phyloP scores from a whole-genome alignment of 1,140 invertebrate genomes.

The Watersipora subatra region DNA sequence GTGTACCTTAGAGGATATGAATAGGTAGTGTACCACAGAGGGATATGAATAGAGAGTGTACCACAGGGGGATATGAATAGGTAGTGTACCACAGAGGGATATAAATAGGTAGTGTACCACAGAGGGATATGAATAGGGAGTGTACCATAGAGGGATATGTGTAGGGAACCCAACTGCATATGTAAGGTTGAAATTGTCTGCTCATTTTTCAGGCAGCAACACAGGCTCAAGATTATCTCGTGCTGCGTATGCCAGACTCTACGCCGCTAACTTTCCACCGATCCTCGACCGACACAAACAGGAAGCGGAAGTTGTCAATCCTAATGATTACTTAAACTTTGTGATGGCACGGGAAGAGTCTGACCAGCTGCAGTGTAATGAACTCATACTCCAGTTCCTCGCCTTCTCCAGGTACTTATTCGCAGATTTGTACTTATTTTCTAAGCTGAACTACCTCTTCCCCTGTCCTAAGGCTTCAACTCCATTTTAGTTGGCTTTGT shows the following conservation, averaged over 20 bases:
- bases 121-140: no score
- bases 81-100: no score
- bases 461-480: not conserved
- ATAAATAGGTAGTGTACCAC: no score
- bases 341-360: conserved; percentile 21
- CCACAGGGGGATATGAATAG: no score
- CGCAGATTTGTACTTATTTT: not conserved
- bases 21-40: no score
- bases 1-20: no score
- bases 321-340: conserved; percentile 16
- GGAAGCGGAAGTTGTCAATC: conserved; percentile 34
- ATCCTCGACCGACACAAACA: conserved; percentile 33
- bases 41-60: no score
- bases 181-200: no score
- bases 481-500: no score
- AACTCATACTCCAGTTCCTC: conserved; percentile 40
- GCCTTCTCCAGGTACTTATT: conserved; percentile 31
- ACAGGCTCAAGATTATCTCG: conserved; percentile 19
- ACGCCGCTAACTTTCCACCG: conserved; percentile 30
- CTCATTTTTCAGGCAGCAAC: not conserved
- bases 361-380: conserved; percentile 37
- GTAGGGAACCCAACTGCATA: no score
- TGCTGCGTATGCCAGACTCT: conserved; percentile 36
- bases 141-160: no score
- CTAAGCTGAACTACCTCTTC: not conserved